Evolutionary conservation across 2,113 vertebrate species (phyloP), one percentile per base, ranked within the genome.

Genomic region (Mus spicilegus): DNA sequence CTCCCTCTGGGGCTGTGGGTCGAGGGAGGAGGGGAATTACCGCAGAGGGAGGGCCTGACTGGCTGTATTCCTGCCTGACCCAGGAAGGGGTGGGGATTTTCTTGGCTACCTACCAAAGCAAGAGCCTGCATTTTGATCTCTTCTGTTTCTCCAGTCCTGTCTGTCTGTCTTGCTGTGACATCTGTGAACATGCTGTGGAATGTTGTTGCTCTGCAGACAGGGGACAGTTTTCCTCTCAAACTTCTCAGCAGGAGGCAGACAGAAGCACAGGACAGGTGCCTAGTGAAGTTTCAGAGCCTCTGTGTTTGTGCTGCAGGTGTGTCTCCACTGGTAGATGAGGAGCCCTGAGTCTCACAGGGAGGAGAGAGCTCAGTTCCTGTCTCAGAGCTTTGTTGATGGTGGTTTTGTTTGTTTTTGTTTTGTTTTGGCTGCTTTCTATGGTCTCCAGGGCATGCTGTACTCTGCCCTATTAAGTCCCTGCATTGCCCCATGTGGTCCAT

Each of bases 201-300:
- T 65, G 61, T 70, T 63, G 85, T 90, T 72, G 46, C 73, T 73
- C 76, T 49, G 46, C 42, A 92, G 93, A 91, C 91, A 61, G 75
- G 39, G n/a, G 39, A 36, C 54, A 88, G 76, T 63, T 95, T 97
- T 76, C 46, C 94, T 49, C 61, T 58, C 96, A 89, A 95, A 92
- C 91, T 95, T 92, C 94, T 46, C 75, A 19, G 82, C 51, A 12
- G 95, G 92, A 96, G 90, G 93, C 73, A 86, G 65, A 88, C 65
- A 76, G 77, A 22, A 10, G 19, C 26, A 33, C 30, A 24, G 54
- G 93, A 78, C 92, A 95, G 94, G 94, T 91, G 81, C 77, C 93
- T 82, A 69, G 36, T 46, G 92, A 87, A 63, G 81, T 54, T 51
- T 36, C 76, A 30, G 58, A 22, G 26, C 82, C 58, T 81, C 24